Conservation (phyloP, 2,888 invertebrate genomes). For the Tiphia femorata region DNA sequence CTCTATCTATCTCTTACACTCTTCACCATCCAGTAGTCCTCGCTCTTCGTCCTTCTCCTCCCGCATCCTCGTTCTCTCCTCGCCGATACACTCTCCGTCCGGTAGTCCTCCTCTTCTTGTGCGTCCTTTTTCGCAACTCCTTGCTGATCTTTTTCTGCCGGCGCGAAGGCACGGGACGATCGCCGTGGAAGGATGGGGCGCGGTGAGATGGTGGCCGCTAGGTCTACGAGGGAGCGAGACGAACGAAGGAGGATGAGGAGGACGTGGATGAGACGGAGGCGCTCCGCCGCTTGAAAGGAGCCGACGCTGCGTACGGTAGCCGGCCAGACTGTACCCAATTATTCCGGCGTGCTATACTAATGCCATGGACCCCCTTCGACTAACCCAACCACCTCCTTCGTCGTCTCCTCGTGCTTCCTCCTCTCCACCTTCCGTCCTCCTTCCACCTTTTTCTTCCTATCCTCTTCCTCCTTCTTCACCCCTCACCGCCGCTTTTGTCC, state of each 20-base stretch:
- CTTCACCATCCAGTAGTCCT: constrained; percentile 23
- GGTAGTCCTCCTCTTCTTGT: constrained; percentile 44
- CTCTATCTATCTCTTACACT: constrained; percentile 8
- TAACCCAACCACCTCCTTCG: constrained; percentile 31
- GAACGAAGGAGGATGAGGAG: constrained; percentile 24
- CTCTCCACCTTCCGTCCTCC: constrained; percentile 3
- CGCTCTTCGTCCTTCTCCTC: constrained; percentile 10
- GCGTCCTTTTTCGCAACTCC: constrained; percentile 41
- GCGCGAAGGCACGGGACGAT: constrained; percentile 27
- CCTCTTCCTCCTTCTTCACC: background rate
- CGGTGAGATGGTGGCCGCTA: background rate
- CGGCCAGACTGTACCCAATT: constrained; percentile 66
- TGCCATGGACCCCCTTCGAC: constrained; percentile 54
- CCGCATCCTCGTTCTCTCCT: constrained; percentile 8
- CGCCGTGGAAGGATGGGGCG: background rate
- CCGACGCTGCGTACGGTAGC: constrained; percentile 66
- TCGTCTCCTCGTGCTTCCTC: constrained; percentile 7
- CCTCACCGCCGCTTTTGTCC: constrained; percentile 28
- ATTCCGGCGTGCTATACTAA: constrained; percentile 67
- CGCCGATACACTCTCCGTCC: constrained; percentile 31
- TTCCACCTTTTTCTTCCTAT: background rate
- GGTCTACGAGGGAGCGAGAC: constrained; percentile 3
- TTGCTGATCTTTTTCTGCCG: constrained; percentile 45
- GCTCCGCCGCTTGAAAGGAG: constrained; percentile 59
- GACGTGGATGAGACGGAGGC: constrained; percentile 29